A percentile compares a stretch with the other conserved stretches of the same genome.
phyloP scores from a whole-genome alignment of 2,888 invertebrate genomes.

The Aspidiotus rigidus region DNA sequence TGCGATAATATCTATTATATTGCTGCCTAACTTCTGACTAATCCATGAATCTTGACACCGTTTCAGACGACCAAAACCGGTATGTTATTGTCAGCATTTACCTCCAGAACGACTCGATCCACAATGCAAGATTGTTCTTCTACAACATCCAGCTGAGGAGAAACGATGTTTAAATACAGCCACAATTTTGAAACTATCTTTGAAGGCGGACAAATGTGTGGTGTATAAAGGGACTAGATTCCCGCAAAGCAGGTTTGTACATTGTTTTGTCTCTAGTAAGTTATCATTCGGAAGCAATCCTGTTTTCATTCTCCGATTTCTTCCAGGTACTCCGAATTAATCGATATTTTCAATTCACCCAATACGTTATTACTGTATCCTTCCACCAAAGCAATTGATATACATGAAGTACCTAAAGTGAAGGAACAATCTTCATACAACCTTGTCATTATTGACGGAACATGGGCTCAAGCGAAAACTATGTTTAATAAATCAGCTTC shows the following conservation, averaged over 20 bases:
- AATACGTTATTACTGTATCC: slow-evolving; percentile 74
- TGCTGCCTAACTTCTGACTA: neutral
- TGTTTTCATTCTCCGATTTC: slow-evolving; percentile 6
- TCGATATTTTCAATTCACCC: slow-evolving; percentile 54
- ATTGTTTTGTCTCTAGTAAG: neutral
- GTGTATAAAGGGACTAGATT: slow-evolving; percentile 76
- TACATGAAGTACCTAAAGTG: slow-evolving; percentile 48
- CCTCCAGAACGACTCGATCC: slow-evolving; percentile 61
- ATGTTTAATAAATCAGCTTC: slow-evolving; percentile 74
- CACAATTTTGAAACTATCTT: slow-evolving; percentile 72
- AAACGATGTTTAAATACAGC: slow-evolving; percentile 80
- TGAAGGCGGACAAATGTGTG: slow-evolving; percentile 65
- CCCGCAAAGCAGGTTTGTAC: slow-evolving; percentile 54
- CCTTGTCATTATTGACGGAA: slow-evolving; percentile 80
- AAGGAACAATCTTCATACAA: slow-evolving; percentile 53
- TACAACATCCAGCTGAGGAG: slow-evolving; percentile 91
- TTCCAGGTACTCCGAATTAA: slow-evolving; percentile 49
- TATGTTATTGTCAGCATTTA: slow-evolving; percentile 84
- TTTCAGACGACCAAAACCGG: slow-evolving; percentile 65
- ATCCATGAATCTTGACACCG: neutral
- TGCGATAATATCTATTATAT: neutral
- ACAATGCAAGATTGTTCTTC: slow-evolving; percentile 62
- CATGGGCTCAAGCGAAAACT: slow-evolving; percentile 91
- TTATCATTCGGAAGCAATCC: neutral
- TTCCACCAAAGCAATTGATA: slow-evolving; percentile 61